Evolutionary conservation across 2,113 vertebrate species (phyloP).

Genomic region (Ciconia maguari): DNA sequence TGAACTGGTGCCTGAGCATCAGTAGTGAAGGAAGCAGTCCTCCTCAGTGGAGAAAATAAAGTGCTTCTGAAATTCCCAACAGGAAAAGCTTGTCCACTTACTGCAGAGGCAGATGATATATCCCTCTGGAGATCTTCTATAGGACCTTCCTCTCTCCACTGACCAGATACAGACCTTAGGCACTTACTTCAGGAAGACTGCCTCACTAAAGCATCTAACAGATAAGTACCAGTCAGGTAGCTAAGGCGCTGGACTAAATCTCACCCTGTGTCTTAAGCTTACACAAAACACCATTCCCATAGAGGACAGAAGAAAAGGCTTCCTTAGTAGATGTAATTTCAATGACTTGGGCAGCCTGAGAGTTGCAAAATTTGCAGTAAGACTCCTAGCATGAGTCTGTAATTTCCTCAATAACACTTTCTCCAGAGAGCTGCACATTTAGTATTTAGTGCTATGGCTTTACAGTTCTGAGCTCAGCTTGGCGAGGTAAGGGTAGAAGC

Average conservation of each 20-base stretch:
- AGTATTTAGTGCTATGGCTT: not conserved
- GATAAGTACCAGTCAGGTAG: not conserved
- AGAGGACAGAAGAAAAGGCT: not conserved
- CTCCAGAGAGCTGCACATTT: not conserved
- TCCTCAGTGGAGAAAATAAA: not conserved
- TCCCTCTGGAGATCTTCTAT: not conserved
- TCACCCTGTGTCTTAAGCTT: not conserved
- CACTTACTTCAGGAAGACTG: not conserved
- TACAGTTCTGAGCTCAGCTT: not conserved
- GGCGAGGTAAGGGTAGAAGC: not conserved
- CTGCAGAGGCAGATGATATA: not conserved
- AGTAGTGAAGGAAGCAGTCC: not conserved
- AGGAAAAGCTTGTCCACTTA: not conserved
- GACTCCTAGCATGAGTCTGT: not conserved
- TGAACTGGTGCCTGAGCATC: not conserved
- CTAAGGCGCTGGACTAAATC: not conserved
- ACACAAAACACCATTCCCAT: not conserved
- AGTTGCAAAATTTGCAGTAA: not conserved
- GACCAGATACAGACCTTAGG: not conserved
- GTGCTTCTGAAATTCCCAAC: not conserved
- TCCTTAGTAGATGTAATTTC: not conserved
- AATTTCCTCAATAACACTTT: not conserved
- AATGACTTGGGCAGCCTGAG: not conserved
- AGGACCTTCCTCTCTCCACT: not conserved
- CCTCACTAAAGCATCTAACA: not conserved